Conservation (phyloP, 2,888 invertebrate species). For the Diarsia dahlii region DNA sequence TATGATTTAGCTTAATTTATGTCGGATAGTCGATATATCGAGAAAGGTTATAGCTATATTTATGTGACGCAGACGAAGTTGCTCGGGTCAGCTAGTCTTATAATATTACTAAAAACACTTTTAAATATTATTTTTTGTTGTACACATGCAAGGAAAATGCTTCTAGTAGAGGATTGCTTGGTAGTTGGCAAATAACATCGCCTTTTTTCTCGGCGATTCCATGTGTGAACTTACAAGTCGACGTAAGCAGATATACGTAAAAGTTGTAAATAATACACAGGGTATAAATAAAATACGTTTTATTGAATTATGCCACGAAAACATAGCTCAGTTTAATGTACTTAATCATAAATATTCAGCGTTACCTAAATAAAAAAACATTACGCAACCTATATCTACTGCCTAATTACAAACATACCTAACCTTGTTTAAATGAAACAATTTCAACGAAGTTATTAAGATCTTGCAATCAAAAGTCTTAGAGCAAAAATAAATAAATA, state of each 20-base stretch:
- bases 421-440: slow-evolving; percentile 29
- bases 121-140: too few species aligned
- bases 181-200: not conserved
- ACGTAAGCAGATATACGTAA: not conserved
- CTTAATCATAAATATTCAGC: slow-evolving; percentile 38
- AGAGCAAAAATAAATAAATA: slow-evolving; percentile 62
- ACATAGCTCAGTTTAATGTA: slow-evolving; percentile 53
- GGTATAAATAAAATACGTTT: slow-evolving; percentile 29
- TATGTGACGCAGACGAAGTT: too few species aligned
- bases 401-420: slow-evolving; percentile 39
- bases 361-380: slow-evolving; percentile 28
- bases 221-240: not conserved
- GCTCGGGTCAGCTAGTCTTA: too few species aligned
- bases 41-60: too few species aligned
- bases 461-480: slow-evolving; percentile 47
- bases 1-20: too few species aligned
- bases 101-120: not conserved
- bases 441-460: slow-evolving; percentile 39
- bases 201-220: too few species aligned
- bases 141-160: not conserved
- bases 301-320: slow-evolving; percentile 36
- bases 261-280: not conserved
- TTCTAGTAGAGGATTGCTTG: not conserved
- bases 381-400: slow-evolving; percentile 5
- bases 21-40: too few species aligned